phyloP scores from a whole-genome alignment of 2,113 vertebrate species.

The Galemys pyrenaicus region DNA sequence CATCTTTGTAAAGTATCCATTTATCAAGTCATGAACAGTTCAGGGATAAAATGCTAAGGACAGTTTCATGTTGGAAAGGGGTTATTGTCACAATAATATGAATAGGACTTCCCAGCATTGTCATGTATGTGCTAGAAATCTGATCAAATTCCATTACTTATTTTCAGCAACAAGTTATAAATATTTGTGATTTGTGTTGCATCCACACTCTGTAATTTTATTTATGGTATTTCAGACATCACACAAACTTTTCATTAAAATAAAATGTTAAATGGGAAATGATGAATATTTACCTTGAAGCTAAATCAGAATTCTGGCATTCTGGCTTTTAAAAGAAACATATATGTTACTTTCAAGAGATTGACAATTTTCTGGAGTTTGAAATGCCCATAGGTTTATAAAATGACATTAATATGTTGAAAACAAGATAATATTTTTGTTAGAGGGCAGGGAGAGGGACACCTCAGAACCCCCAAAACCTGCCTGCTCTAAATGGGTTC shows the following conservation, averaged over 20 bases:
- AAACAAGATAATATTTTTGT: neutral
- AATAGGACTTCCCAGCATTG: neutral
- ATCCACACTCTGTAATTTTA: neutral
- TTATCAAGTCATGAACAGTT: neutral
- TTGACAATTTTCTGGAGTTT: neutral
- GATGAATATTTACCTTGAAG: neutral
- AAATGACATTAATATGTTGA: neutral
- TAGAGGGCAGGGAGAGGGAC: too few relatives aligned
- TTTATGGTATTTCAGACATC: neutral
- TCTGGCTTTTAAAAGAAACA: neutral
- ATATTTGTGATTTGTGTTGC: neutral
- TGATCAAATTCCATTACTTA: neutral
- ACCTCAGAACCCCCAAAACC: too few relatives aligned
- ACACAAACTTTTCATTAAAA: neutral
- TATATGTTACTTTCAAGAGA: neutral
- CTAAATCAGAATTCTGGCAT: neutral
- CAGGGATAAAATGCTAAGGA: neutral
- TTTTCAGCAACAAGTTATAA: neutral
- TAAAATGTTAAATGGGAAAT: neutral
- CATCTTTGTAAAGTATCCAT: neutral
- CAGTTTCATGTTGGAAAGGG: neutral
- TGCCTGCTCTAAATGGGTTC: too few relatives aligned
- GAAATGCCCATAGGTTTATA: neutral
- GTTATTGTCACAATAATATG: neutral
- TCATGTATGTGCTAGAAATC: neutral